Conservation (phyloP, 2,888 invertebrate genomes). For the Callimorpha dominula region DNA sequence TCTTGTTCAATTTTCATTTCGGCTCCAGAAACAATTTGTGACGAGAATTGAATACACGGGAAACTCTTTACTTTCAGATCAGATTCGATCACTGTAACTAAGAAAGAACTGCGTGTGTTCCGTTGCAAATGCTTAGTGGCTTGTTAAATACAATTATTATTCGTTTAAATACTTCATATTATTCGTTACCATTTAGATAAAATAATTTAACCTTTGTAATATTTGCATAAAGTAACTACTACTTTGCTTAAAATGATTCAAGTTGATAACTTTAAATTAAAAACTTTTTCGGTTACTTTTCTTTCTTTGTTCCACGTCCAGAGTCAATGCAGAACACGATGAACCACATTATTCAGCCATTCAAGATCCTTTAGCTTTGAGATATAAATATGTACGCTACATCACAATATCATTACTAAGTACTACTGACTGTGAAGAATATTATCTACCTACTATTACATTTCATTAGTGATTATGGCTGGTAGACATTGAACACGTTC, state of each 20-base stretch:
- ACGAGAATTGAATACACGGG: neutral
- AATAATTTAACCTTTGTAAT: too few relatives aligned
- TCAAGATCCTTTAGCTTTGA: neutral
- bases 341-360: neutral
- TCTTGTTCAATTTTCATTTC: neutral
- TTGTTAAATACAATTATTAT: too few relatives aligned
- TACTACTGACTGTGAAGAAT: neutral
- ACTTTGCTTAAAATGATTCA: neutral
- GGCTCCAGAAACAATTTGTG: neutral
- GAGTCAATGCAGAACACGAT: neutral
- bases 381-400: neutral
- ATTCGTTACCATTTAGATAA: too few relatives aligned
- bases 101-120: neutral
- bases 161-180: too few relatives aligned
- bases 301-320: neutral
- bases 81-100: neutral
- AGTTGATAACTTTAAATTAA: neutral
- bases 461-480: conserved; percentile 36
- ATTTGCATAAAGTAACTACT: too few relatives aligned
- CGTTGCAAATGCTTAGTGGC: neutral
- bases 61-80: neutral
- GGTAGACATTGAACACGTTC: conserved; percentile 37
- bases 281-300: neutral
- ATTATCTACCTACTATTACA: conserved; percentile 22
- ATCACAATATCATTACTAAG: neutral